Evolutionary conservation across 2,888 invertebrate genomes (phyloP).

Genomic region (Acrobasis suavella): DNA sequence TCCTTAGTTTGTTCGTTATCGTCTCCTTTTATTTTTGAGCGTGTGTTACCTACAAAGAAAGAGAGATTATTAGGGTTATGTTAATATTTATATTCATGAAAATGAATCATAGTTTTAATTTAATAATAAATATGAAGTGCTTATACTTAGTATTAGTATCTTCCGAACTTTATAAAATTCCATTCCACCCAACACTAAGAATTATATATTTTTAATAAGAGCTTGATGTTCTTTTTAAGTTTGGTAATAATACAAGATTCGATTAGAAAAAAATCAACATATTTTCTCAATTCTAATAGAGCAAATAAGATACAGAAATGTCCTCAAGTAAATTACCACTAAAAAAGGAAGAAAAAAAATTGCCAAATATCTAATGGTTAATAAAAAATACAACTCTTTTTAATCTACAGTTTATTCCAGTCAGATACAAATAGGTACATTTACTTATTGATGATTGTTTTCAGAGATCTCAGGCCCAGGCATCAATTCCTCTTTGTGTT

Average conservation of each 20-base stretch:
- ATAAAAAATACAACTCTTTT: neutral
- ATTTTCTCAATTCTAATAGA: too few relatives aligned
- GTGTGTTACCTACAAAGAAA: slow-evolving; percentile 37
- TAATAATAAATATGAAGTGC: neutral
- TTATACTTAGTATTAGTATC: too few relatives aligned
- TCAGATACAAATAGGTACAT: neutral
- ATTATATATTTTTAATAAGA: too few relatives aligned
- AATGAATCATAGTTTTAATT: neutral
- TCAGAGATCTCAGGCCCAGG: neutral
- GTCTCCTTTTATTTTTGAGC: slow-evolving; percentile 29
- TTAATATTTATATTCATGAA: neutral
- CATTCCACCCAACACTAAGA: too few relatives aligned
- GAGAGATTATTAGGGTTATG: slow-evolving; percentile 29
- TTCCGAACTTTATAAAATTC: too few relatives aligned
- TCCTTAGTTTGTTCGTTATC: neutral
- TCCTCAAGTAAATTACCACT: neutral
- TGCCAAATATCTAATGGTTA: neutral
- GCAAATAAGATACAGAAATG: too few relatives aligned
- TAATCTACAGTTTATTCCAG: neutral
- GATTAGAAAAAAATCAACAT: too few relatives aligned
- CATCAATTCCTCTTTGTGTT: slow-evolving; percentile 14
- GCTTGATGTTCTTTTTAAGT: too few relatives aligned
- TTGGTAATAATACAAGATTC: too few relatives aligned
- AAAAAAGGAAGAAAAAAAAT: neutral
- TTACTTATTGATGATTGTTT: neutral